Evolutionary conservation across 2,113 vertebrate species (phyloP), one percentile per base, ranked within the genome.

Genomic region (Saguinus midas): DNA sequence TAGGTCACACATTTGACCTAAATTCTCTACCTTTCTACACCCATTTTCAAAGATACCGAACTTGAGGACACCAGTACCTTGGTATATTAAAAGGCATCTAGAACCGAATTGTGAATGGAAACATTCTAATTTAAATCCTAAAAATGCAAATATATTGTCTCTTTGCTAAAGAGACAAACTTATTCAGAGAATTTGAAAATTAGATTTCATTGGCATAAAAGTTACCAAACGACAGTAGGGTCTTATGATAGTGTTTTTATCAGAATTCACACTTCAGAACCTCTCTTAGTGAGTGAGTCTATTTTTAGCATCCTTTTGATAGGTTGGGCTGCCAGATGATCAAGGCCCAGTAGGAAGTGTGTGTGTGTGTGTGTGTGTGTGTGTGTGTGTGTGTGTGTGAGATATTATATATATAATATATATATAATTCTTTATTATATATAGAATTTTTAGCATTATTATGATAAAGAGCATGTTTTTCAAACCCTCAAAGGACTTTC

Each of bases 251-350:
- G 32, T 68, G 75, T 78, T 96, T 96, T 85, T 61, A 81, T 95
- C 93, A 96, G 90, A 94, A 96, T 91, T 79, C 52, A 88, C 37
- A 43, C 82, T 92, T 96, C 91, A 95, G 91, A 96, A 91, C 17
- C 18, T 90, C 91, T 90, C 91, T 95, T 96, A 93, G 91, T 94
- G 79, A 73, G 29, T 64, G 68, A 95, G 52, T 55, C 40, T 97
- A 97, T 94, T 94, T 96, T 96, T 96, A 96, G 95, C 52, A 55
- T 55, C 61, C 75, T 96, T 96, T 97, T 96, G 92, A 97, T 64
- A 94, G 58, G 57, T 43, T 93, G 75, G 86, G 79, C n/a, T 96
- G 27, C 86, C 64, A 43, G 37, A 79, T 96, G 93, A 92, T 95
- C 85, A 94, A 96, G 94, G 58, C 91, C 68, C 87, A 80, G 79